Percentiles rank a stretch among this genome's conserved stretches.
phyloP scores from a whole-genome alignment of 2,888 invertebrate genomes.

The Hybos culiciformis region DNA sequence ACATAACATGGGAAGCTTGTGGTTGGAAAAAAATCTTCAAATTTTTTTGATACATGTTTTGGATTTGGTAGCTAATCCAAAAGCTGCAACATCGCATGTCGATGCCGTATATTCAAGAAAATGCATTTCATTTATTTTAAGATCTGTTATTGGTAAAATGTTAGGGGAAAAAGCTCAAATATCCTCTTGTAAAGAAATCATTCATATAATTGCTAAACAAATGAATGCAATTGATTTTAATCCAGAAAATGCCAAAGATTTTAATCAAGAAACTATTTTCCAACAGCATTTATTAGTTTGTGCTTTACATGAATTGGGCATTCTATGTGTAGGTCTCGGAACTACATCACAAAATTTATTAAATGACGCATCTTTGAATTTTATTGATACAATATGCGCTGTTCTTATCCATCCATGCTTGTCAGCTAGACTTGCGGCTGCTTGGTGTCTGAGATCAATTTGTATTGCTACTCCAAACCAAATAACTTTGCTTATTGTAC shows the following conservation, averaged over 20 bases:
- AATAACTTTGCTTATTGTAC: slow-evolving; percentile 84
- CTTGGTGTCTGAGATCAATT: slow-evolving; percentile 82
- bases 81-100: slow-evolving; percentile 90
- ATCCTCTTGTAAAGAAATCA: slow-evolving; percentile 87
- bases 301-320: slow-evolving; percentile 83
- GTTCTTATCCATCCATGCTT: slow-evolving; percentile 88
- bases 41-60: slow-evolving; percentile 78
- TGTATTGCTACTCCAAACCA: slow-evolving; percentile 91
- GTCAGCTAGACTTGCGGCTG: slow-evolving; percentile 84
- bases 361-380: slow-evolving; percentile 68
- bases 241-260: slow-evolving; percentile 83
- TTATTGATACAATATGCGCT: slow-evolving; percentile 45
- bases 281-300: slow-evolving; percentile 86
- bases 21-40: slow-evolving; percentile 87
- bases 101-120: slow-evolving; percentile 96
- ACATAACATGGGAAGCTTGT: slow-evolving; percentile 82
- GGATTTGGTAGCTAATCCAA: slow-evolving; percentile 88
- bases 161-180: slow-evolving; percentile 95
- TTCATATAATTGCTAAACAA: slow-evolving; percentile 81
- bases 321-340: slow-evolving; percentile 79
- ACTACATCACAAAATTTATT: slow-evolving; percentile 86
- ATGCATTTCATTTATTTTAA: slow-evolving; percentile 89
- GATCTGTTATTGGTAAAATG: slow-evolving; percentile 84
- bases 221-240: slow-evolving; percentile 91
- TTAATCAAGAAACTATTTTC: slow-evolving; percentile 78